A percentile compares a stretch with the other conserved stretches of the same genome.
phyloP scores from a whole-genome alignment of 2,113 vertebrate species.

The Phalacrocorax pelagicus region DNA sequence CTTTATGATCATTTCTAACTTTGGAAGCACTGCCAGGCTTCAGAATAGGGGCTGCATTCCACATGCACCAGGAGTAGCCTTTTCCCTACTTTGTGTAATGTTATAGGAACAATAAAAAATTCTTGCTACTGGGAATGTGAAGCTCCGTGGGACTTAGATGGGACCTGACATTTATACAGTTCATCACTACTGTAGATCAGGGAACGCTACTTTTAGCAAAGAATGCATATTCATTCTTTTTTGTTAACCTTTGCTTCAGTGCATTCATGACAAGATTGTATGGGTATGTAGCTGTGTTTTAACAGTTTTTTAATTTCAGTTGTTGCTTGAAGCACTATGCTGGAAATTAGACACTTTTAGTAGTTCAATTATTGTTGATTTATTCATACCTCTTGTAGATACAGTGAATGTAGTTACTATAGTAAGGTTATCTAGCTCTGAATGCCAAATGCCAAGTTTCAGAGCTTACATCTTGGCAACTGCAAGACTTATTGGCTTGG shows the following conservation, averaged over 20 bases:
- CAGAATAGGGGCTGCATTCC: neutral
- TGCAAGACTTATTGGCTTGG: slow-evolving; percentile 39
- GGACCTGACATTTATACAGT: slow-evolving; percentile 30
- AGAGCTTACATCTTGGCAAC: slow-evolving; percentile 41
- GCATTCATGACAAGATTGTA: slow-evolving; percentile 62
- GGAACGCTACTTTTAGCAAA: neutral
- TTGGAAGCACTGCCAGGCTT: neutral
- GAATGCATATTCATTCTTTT: slow-evolving; percentile 51
- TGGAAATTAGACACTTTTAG: slow-evolving; percentile 73
- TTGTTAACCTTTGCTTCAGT: slow-evolving; percentile 72
- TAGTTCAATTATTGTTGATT: slow-evolving; percentile 72
- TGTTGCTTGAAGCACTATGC: slow-evolving; percentile 68
- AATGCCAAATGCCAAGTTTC: slow-evolving; percentile 47
- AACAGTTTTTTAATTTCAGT: slow-evolving; percentile 72
- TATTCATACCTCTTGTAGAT: slow-evolving; percentile 59
- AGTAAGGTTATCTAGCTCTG: slow-evolving; percentile 56
- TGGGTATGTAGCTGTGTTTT: slow-evolving; percentile 57
- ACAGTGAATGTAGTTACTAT: slow-evolving; percentile 54
- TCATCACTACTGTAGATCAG: slow-evolving; percentile 35
- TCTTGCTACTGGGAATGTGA: neutral
- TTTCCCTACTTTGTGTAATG: slow-evolving; percentile 24
- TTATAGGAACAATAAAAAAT: slow-evolving; percentile 14
- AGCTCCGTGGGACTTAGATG: neutral
- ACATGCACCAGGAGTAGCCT: neutral
- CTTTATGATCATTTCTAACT: slow-evolving; percentile 9